Evolutionary conservation across 2,797 vertebrate species (phyloP).

Genomic region (Nyctibius grandis): DNA sequence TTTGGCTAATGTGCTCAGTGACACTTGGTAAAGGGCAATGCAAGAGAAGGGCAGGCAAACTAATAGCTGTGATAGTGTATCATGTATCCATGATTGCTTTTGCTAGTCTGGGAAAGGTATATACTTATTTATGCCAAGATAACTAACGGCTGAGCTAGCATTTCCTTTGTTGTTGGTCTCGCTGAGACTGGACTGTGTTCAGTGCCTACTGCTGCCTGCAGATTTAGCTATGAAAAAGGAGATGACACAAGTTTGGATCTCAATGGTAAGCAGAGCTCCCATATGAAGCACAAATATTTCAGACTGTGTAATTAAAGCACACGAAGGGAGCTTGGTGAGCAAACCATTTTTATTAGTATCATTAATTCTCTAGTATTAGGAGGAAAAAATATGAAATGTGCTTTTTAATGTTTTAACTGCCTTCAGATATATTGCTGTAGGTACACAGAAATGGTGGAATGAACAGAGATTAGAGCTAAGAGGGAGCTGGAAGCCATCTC

Average conservation of each 20-base stretch:
- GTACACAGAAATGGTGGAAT: neutral
- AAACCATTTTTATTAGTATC: slow-evolving; percentile 37
- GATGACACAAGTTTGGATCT: slow-evolving; percentile 5
- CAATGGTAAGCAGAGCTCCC: neutral
- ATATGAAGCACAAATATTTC: slow-evolving; percentile 41
- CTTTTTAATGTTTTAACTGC: neutral
- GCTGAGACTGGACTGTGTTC: neutral
- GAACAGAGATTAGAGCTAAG: neutral
- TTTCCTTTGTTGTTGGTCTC: neutral
- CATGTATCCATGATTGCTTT: neutral
- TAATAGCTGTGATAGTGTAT: neutral
- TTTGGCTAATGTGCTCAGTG: neutral
- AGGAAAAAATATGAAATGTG: neutral
- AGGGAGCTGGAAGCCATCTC: slow-evolving; percentile 19
- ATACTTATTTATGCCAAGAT: slow-evolving; percentile 10
- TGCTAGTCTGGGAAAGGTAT: neutral
- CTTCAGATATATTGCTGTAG: neutral
- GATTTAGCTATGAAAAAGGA: neutral
- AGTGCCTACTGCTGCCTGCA: neutral
- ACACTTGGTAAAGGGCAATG: neutral
- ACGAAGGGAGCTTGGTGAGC: neutral
- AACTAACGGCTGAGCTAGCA: neutral
- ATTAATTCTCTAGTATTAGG: slow-evolving; percentile 47
- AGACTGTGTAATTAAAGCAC: slow-evolving; percentile 35
- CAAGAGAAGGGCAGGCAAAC: neutral